Conservation (phyloP, 2,797 vertebrate genomes). For the Hapalemur alaotrensis region DNA sequence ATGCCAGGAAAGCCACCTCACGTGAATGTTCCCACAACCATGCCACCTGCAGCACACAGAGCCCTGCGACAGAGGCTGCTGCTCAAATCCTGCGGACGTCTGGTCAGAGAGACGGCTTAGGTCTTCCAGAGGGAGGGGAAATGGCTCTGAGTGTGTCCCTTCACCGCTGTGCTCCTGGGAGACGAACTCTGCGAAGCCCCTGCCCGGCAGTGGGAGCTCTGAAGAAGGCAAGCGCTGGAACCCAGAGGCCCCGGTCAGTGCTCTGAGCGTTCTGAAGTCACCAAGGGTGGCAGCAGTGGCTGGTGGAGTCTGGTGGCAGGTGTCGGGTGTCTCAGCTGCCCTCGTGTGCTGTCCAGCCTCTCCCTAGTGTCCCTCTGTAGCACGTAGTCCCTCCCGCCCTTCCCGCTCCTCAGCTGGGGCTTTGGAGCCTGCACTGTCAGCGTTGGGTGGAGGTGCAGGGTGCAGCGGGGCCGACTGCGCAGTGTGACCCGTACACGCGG, state of each 20-base stretch:
- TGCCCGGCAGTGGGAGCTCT: not conserved
- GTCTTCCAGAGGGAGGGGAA: not conserved
- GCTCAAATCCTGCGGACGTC: not conserved
- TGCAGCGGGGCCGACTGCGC: accelerated
- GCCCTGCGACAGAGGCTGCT: not conserved
- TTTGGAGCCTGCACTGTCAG: not conserved
- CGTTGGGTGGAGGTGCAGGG: no score
- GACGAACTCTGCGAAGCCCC: not conserved
- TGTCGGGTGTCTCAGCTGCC: not conserved
- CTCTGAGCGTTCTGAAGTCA: not conserved
- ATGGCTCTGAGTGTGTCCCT: not conserved
- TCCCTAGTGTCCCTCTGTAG: accelerated
- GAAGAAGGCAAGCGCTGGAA: not conserved
- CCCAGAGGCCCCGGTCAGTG: not conserved
- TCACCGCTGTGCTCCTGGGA: not conserved
- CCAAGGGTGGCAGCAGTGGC: no score
- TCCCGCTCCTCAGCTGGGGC: not conserved
- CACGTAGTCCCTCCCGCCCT: not conserved
- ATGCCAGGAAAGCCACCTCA: not conserved
- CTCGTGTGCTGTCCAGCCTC: not conserved
- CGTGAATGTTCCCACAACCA: not conserved
- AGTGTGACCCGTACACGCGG: not conserved
- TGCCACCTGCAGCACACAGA: not conserved
- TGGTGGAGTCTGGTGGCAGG: not conserved
- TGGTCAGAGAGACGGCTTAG: not conserved